A percentile compares a stretch with the other conserved stretches of the same genome.
Conservation (phyloP, 2,797 vertebrate genomes). For the Gymnoscopelus microlampas region DNA sequence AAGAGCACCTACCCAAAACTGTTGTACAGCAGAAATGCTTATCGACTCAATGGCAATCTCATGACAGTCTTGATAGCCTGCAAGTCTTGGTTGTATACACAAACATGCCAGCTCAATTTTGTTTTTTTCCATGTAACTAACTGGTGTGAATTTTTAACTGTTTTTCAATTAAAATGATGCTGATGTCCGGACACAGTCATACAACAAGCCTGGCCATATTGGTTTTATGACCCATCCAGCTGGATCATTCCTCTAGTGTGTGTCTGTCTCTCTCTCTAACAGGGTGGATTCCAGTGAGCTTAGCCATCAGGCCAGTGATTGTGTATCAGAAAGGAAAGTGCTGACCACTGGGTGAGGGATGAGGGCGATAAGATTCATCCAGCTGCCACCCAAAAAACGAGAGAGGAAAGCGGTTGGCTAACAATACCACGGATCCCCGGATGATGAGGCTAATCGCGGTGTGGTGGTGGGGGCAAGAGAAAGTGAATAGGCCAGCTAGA, state of each 20-base stretch:
- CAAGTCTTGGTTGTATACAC: too few species aligned
- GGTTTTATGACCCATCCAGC: slow-evolving; percentile 12
- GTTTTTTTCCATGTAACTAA: too few species aligned
- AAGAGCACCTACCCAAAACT: neutral
- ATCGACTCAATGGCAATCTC: too few species aligned
- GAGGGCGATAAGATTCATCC: slow-evolving; percentile 78
- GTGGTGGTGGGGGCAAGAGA: slow-evolving; percentile 35
- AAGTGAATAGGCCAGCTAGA: slow-evolving; percentile 71
- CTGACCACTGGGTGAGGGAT: slow-evolving; percentile 80
- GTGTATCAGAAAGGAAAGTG: slow-evolving; percentile 82
- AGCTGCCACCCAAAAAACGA: slow-evolving; percentile 72
- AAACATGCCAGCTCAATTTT: too few species aligned
- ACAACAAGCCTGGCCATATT: neutral
- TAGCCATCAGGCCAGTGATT: slow-evolving; percentile 71
- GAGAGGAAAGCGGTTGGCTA: slow-evolving; percentile 72
- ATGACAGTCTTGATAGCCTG: too few species aligned
- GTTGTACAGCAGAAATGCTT: too few species aligned
- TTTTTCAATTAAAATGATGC: too few species aligned
- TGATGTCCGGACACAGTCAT: too few species aligned
- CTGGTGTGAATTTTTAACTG: too few species aligned
- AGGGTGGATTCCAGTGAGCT: slow-evolving; percentile 70
- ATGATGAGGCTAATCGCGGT: slow-evolving; percentile 73
- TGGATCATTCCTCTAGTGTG: slow-evolving; percentile 31
- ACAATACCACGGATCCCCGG: slow-evolving; percentile 69
- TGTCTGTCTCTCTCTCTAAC: slow-evolving; percentile 21